phyloP scores from a whole-genome alignment of 2,113 vertebrate genomes.

The Acanthochromis polyacanthus region DNA sequence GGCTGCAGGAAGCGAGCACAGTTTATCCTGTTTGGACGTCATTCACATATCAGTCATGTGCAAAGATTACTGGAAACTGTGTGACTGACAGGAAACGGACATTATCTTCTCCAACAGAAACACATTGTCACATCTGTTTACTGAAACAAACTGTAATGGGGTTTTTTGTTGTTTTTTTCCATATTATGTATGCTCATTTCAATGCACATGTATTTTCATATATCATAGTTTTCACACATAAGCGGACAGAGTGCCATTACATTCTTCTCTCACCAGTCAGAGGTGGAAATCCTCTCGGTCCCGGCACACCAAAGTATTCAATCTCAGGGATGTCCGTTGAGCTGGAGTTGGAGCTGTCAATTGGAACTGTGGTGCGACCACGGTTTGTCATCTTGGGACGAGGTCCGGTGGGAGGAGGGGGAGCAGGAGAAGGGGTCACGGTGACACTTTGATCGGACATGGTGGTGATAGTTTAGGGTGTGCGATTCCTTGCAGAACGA shows the following conservation, averaged over 20 bases:
- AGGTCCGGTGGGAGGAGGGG: constrained; percentile 55
- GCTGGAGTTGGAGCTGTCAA: constrained; percentile 86
- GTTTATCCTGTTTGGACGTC: constrained; percentile 19
- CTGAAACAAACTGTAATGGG: not conserved
- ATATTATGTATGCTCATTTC: no score
- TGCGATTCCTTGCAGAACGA: constrained; percentile 19
- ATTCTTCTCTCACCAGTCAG: constrained; percentile 84
- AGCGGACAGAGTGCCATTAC: no score
- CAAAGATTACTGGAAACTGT: not conserved
- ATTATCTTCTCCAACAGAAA: constrained; percentile 42
- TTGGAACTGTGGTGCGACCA: constrained; percentile 85
- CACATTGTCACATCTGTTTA: not conserved
- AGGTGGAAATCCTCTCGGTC: constrained; percentile 84
- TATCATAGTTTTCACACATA: no score
- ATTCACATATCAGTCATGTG: constrained; percentile 46
- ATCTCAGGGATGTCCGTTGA: constrained; percentile 85
- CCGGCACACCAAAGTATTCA: constrained; percentile 83
- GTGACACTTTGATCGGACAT: constrained; percentile 55
- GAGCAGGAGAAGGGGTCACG: constrained; percentile 13
- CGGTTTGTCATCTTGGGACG: constrained; percentile 71
- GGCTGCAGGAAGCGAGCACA: constrained; percentile 37
- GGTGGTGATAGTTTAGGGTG: not conserved
- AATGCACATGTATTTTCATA: no score
- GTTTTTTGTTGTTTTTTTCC: not conserved
- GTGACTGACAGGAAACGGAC: constrained; percentile 12